Evolutionary conservation across 2,888 invertebrate genomes (phyloP).

Genomic region (Pristionchus maxplancki): DNA sequence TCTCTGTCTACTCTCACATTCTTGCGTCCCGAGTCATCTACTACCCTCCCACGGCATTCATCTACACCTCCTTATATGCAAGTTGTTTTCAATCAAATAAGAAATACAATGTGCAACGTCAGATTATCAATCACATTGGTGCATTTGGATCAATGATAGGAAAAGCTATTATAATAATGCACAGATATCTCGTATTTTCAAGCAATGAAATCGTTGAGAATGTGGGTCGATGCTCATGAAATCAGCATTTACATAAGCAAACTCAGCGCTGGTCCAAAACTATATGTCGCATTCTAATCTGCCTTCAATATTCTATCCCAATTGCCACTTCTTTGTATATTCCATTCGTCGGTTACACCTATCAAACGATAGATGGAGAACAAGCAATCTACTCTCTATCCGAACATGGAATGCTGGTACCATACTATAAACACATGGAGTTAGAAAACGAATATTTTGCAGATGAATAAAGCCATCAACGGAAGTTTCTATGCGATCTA

Average conservation of each 20-base stretch:
- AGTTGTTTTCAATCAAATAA: neutral
- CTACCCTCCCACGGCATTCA: neutral
- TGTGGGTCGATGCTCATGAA: neutral
- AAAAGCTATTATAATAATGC: neutral
- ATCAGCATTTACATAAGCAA: neutral
- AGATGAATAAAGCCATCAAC: neutral
- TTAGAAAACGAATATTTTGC: too few relatives aligned
- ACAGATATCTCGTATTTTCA: neutral
- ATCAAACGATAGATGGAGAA: neutral
- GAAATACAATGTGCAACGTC: neutral
- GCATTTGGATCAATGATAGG: neutral
- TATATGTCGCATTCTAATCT: neutral
- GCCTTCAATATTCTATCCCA: neutral
- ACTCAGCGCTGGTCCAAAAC: neutral
- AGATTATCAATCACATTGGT: neutral
- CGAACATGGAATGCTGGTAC: neutral
- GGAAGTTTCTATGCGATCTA: neutral
- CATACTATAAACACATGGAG: neutral
- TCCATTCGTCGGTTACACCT: neutral
- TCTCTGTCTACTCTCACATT: neutral
- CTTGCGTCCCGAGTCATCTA: neutral
- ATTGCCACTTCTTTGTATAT: neutral
- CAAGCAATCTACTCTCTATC: neutral
- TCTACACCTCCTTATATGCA: neutral
- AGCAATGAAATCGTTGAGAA: neutral